phyloP scores from a whole-genome alignment of 1,140 invertebrate species.

The Drosophila sucinea region DNA sequence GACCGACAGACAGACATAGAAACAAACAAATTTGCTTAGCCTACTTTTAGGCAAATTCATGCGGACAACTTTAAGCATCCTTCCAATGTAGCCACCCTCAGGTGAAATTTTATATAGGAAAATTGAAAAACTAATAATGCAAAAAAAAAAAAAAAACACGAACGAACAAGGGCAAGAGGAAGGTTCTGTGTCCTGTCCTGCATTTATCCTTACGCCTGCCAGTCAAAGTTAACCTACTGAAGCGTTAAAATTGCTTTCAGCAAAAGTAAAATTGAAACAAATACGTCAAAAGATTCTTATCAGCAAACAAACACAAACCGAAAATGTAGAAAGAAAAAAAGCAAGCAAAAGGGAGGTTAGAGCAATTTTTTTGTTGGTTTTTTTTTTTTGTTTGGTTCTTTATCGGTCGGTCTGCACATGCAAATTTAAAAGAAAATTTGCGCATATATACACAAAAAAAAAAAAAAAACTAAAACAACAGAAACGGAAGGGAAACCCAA shows the following conservation, averaged over 20 bases:
- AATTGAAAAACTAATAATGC: constrained; percentile 52
- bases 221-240: constrained; percentile 78
- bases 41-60: constrained; percentile 34
- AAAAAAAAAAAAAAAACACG: constrained; percentile 34
- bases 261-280: constrained; percentile 77
- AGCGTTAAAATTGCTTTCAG: constrained; percentile 77
- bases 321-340: constrained; percentile 39
- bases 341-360: constrained; percentile 6
- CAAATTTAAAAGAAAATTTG: constrained; percentile 73
- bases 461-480: constrained; percentile 13
- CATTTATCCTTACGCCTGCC: constrained; percentile 55
- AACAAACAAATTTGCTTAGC: constrained; percentile 56
- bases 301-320: constrained; percentile 31
- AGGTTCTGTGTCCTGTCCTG: constrained; percentile 16
- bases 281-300: constrained; percentile 71
- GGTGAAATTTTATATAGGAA: constrained; percentile 48
- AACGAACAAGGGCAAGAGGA: constrained; percentile 13
- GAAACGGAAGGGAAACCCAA: constrained; percentile 15
- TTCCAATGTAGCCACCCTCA: constrained; percentile 38
- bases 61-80: constrained; percentile 29
- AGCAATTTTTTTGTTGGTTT: constrained; percentile 5
- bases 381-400: constrained; percentile 20
- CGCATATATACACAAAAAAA: constrained; percentile 38
- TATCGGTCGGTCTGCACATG: constrained; percentile 42
- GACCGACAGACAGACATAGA: not conserved